phyloP scores from a whole-genome alignment of 2,113 vertebrate species.

The Prunella himalayana region DNA sequence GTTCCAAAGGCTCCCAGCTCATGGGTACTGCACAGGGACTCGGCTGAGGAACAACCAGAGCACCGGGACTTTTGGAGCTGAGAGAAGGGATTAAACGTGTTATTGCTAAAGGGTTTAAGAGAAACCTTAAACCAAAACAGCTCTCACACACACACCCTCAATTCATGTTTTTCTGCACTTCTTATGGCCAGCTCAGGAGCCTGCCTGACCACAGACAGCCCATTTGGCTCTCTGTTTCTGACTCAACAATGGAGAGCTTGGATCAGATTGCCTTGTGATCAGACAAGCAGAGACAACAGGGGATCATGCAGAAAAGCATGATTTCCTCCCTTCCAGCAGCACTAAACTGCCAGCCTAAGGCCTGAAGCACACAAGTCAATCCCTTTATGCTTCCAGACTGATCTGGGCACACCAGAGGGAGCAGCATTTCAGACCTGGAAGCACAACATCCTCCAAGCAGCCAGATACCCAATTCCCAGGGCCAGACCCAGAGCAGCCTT shows the following conservation, averaged over 20 bases:
- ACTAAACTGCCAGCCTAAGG: neutral
- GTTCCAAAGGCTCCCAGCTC: neutral
- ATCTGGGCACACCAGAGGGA: neutral
- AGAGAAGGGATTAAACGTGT: neutral
- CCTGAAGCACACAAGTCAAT: neutral
- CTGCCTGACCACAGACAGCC: neutral
- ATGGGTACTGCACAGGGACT: neutral
- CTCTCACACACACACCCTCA: neutral
- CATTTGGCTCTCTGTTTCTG: neutral
- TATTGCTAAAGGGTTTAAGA: neutral
- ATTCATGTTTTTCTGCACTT: neutral
- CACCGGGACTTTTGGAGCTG: neutral
- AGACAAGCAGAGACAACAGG: neutral
- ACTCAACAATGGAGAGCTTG: neutral
- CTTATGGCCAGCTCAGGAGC: neutral
- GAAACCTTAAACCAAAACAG: neutral
- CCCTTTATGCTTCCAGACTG: rapidly evolving
- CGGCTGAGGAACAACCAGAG: neutral
- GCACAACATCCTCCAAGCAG: neutral
- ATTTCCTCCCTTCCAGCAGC: neutral
- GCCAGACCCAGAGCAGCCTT: neutral
- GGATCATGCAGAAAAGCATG: rapidly evolving
- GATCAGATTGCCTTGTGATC: neutral
- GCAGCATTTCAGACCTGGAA: neutral
- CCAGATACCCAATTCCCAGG: neutral